Base-by-base conservation (phyloP, 1,140 invertebrate genomes). In the Phenacoccus solenopsis region DNA sequence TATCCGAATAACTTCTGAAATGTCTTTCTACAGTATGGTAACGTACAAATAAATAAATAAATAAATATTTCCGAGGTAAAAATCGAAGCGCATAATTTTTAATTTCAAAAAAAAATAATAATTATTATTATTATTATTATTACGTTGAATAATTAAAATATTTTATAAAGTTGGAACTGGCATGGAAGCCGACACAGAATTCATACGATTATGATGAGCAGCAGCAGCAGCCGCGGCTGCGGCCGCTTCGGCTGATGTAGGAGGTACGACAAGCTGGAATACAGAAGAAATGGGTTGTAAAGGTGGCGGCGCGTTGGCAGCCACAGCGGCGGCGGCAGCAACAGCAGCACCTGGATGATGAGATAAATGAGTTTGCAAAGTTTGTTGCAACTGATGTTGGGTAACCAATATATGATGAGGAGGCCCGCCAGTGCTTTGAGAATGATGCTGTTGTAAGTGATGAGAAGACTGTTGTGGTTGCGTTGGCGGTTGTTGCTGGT, bases 251-350 rank as follows among this genome's bases (percentile, higher is more conserved):
- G 35, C 25, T 20, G 32, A 35, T 25, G 56, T 22, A 3, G 25
- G 24, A 20, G 28, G 35, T 7, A 27, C 35, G n/a, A 57, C 35
- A 3, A 57, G 22, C 22, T 56, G 69, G 16, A 57, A 56, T n/a
- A 69, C 35, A 22, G 35, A 38, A 13, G 69, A 57, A 28, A 57
- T 38, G 3, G 69, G 69, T 69, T 69, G 35, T 7, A 35, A 25
- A 4, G 69, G 69, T 10, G 69, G 69, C 38, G 56, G 67, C 16
- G 35, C n/a, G n/a, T n/a, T n/a, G 1, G 25, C 35, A 24, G 69
- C 73, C 32, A 75, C 73, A 75, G 72, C 76, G 81, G 77, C 73
- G 78, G 80, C 64, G 76, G 78, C 72, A 80, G 79, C 75, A 78
- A 80, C 69, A 21, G 71, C 70, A 16, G 69, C 59, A 24, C 72